Percentiles rank a stretch among this genome's conserved stretches.
Conservation (phyloP, 2,797 vertebrate genomes). For the Ptychobarbus kaznakovi region DNA sequence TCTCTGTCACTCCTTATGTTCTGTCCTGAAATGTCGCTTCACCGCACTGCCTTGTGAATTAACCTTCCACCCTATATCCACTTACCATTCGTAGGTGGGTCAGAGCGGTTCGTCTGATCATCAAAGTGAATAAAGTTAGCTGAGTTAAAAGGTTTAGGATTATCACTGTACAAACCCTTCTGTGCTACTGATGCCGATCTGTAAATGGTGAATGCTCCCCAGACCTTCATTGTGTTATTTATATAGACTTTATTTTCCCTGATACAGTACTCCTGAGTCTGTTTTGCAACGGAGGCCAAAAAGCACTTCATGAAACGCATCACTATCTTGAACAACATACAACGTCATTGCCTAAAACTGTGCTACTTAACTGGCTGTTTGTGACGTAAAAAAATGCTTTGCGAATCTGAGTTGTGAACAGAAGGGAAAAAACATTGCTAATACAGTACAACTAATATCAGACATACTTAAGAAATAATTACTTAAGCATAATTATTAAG, state of each 20-base stretch:
- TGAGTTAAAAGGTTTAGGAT: constrained; percentile 43
- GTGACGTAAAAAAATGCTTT: not conserved
- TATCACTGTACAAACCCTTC: constrained; percentile 1
- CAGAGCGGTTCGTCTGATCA: not conserved
- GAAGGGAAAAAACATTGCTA: not conserved
- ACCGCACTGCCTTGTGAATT: constrained; percentile 8
- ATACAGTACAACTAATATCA: not conserved
- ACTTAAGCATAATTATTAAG: not conserved
- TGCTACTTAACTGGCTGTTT: not conserved
- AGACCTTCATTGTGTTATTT: not conserved
- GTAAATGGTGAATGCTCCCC: not conserved
- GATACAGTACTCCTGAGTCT: not conserved
- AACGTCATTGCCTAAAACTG: not conserved
- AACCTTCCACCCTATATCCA: not conserved
- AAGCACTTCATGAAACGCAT: not conserved
- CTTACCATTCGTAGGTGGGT: constrained; percentile 15
- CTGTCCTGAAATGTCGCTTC: constrained; percentile 4
- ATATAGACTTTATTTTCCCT: not conserved
- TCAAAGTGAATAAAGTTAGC: constrained; percentile 25
- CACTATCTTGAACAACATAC: not conserved
- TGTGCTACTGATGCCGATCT: not conserved
- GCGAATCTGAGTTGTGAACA: not conserved
- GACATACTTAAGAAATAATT: not conserved
- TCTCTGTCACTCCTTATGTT: not conserved
- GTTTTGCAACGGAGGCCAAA: not conserved